Evolutionary conservation across 2,113 vertebrate genomes (phyloP).

Genomic region (Cyanocitta stelleri): DNA sequence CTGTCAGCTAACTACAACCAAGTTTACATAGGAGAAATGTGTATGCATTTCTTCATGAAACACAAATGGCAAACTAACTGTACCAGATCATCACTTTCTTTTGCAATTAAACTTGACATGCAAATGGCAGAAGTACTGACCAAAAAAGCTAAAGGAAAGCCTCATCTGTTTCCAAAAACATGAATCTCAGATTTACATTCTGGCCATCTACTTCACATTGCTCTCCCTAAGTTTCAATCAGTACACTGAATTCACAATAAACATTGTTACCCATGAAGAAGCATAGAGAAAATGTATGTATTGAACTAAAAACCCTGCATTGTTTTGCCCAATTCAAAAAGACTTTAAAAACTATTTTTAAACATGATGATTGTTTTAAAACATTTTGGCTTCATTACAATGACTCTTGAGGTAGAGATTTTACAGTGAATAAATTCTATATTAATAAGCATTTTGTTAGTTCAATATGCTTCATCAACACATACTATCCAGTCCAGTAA

Average conservation of each 20-base stretch:
- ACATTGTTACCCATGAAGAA: background rate
- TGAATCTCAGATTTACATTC: background rate
- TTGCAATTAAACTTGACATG: background rate
- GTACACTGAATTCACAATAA: background rate
- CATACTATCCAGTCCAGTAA: background rate
- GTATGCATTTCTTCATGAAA: background rate
- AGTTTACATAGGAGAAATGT: background rate
- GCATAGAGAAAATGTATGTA: fast-evolving
- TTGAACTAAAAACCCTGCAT: background rate
- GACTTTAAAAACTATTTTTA: background rate
- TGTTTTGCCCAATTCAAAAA: background rate
- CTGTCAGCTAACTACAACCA: background rate
- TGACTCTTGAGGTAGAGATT: background rate
- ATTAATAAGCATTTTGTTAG: background rate
- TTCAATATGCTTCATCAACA: background rate
- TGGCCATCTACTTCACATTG: background rate
- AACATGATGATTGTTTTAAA: background rate
- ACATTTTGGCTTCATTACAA: background rate
- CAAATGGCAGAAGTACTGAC: background rate
- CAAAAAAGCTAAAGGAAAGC: background rate
- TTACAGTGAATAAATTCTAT: background rate
- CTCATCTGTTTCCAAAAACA: background rate
- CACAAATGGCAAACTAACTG: background rate
- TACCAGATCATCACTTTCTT: background rate
- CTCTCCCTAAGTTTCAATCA: background rate